Evolutionary conservation across 2,797 vertebrate species (phyloP).

Genomic region (Mormyrus hasselquistii): DNA sequence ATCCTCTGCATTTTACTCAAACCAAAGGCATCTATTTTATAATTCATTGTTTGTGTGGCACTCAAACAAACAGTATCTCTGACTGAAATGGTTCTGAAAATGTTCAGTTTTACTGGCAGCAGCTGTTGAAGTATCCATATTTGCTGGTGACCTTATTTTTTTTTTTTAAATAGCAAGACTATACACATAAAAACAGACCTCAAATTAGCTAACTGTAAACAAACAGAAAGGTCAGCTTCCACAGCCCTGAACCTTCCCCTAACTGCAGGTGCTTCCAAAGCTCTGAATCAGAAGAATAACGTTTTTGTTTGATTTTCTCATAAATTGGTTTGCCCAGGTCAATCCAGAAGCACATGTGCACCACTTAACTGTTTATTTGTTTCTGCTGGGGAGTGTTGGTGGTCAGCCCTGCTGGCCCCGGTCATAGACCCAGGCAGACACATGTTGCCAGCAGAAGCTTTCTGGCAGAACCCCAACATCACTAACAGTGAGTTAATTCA

Average conservation of each 20-base stretch:
- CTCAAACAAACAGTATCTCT: neutral
- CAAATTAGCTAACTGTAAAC: constrained; percentile 41
- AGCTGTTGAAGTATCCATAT: neutral
- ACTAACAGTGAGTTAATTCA: neutral
- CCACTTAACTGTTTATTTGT: constrained; percentile 59
- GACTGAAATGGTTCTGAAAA: neutral
- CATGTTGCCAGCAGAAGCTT: neutral
- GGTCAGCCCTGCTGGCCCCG: constrained; percentile 11
- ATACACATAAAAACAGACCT: constrained; percentile 24
- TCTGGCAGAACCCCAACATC: neutral
- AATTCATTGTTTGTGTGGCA: neutral
- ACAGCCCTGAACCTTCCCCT: constrained; percentile 49
- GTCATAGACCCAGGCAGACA: constrained; percentile 16
- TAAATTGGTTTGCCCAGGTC: constrained; percentile 52
- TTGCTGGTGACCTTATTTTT: neutral
- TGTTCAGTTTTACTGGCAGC: neutral
- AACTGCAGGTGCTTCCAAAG: constrained; percentile 42
- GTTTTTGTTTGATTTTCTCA: constrained; percentile 35
- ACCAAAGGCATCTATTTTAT: neutral
- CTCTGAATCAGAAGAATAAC: constrained; percentile 34
- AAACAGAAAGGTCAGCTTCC: constrained; percentile 50
- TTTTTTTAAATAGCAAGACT: constrained; percentile 13
- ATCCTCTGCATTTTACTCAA: neutral
- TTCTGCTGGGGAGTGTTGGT: constrained; percentile 37
- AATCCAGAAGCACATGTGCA: constrained; percentile 52